Evolutionary conservation across 2,113 vertebrate species (phyloP), one percentile per base, ranked within the genome.

Genomic region (Cygnus buccinator): DNA sequence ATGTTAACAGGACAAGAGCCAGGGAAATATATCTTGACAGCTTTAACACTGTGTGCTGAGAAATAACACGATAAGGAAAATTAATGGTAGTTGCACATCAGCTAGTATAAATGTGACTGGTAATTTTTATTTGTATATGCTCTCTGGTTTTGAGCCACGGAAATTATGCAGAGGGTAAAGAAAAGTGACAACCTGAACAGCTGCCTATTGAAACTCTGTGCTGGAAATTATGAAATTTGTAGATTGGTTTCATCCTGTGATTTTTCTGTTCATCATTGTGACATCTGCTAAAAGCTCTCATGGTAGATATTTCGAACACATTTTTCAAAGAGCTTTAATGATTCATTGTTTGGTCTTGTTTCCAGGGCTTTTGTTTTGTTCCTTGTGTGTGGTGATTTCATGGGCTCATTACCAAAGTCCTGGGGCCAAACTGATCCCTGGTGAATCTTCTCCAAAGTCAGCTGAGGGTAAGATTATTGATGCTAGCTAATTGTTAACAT

Each of bases 61-160:
- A 94, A 95, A 87, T 55, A 91, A 61, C 79, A 35, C 39, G 79
- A 95, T 96, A 93, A 95, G 82, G 91, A 89, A 94, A 96, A 96
- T 92, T 89, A 90, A 92, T 80, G 70, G 55, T 89, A 57, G 89
- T 93, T 78, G 71, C 70, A 80, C 52, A 93, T 95, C 87, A 94
- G 52, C n/a, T 58, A 74, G 58, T 52, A 50, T 74, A 94, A 97
- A 93, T 91, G 62, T 80, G 84, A 87, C 72, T 86, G 74, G 35
- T 37, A 93, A n/a, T 58, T 96, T 90, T 91, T 79, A 91, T 81
- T 95, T 93, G 66, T 93, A 39, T 93, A 35, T 78, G 33, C 41
- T 84, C 94, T 95, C 57, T 95, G 46, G 25, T 74, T 94, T 89
- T 93, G 18, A 93, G 80, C 59, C 25, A 39, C 26, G 63, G 39